Conservation (phyloP, 2,113 vertebrate genomes). For the Xiphorhynchus elegans region DNA sequence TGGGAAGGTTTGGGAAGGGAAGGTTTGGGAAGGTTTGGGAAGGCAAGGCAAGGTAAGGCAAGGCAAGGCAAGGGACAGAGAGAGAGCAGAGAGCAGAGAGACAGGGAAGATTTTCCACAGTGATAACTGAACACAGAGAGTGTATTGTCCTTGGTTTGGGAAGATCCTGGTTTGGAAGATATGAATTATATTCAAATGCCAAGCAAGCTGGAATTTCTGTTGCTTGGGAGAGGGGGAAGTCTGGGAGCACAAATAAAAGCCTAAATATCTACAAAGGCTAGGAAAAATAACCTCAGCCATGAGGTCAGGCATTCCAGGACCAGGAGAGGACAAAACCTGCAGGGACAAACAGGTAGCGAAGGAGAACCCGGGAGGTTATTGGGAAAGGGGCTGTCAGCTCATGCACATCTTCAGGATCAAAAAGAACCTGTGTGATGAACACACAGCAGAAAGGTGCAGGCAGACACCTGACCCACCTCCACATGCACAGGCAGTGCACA, state of each 20-base stretch:
- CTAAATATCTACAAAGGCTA: neutral
- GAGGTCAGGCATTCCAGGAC: neutral
- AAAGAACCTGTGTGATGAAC: neutral
- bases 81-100: accelerated
- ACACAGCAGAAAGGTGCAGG: neutral
- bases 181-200: neutral
- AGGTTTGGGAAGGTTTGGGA: too few species aligned
- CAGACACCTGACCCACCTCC: neutral
- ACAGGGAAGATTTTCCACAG: neutral
- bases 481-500: neutral
- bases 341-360: neutral
- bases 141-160: neutral
- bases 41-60: too few species aligned
- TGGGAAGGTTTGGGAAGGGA: too few species aligned
- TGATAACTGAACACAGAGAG: neutral
- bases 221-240: neutral
- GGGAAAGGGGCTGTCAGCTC: neutral
- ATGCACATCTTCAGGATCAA: neutral
- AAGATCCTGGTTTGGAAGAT: constrained; percentile 70
- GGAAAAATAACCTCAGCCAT: neutral
- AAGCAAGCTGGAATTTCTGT: neutral
- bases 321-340: neutral
- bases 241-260: neutral
- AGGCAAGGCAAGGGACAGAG: too few species aligned
- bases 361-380: neutral